Evolutionary conservation across 1,140 invertebrate species (phyloP), one percentile per base, ranked within the genome.

Genomic region (Zaprionus gabonicus): DNA sequence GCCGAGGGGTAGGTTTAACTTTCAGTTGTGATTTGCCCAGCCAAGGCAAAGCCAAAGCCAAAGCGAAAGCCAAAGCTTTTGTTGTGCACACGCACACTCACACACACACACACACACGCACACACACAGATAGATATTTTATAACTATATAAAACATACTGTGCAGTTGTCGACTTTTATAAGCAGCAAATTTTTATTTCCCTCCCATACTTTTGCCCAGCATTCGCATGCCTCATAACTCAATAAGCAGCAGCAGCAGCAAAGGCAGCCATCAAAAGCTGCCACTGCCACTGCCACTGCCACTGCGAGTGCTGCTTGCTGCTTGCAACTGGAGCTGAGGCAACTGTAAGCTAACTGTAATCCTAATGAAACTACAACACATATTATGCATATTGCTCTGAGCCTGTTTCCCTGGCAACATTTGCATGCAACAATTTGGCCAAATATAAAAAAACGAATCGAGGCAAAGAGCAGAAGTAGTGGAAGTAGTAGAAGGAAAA

Each of bases 301-400:
- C 53, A n/a, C n/a, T n/a, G n/a, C n/a, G n/a, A n/a, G n/a, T n/a
- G n/a, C n/a, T n/a, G n/a, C 27, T n/a, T 41, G 51, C 23, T 20
- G 28, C 44, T 56, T 46, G 53, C 49, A 57, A 28, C 53, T 23
- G 38, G 76, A 23, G 41, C 59, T 23, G 25, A 62, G 59, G 38
- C 72, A 84, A 81, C 78, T 78, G 71, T 78, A 85, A 85, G 81
- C 84, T 88, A 87, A 82, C 85, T 90, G 86, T 86, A 91, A 90
- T 90, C 88, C 88, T 91, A 91, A 91, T 91, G 88, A 91, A 91
- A 91, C 88, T 91, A 91, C 84, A 91, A 81, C 78, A 86, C 86
- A 91, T 64, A 77, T 71, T 57, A 71, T 71, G 41, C 72, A 62
- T 71, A 67, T 66, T 62, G 56, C 65, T 31, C 56, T 46, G 28